A percentile compares a stretch with the other conserved stretches of the same genome.
Evolutionary conservation across 2,888 invertebrate genomes (phyloP).

Genomic region (Augiades crinisus): DNA sequence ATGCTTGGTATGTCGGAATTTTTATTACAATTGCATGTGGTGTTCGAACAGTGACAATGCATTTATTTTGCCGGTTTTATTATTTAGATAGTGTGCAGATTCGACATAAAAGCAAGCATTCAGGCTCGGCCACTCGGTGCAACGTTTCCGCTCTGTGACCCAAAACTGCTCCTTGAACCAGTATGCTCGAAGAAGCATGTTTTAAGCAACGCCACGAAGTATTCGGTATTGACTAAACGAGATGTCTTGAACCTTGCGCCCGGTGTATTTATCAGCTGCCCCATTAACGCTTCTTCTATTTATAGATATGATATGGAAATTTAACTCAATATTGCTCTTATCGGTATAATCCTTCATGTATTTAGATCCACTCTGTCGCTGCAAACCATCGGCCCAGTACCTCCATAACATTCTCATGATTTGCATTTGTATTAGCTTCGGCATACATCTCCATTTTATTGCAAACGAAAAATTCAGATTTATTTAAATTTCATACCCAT

Average conservation of each 20-base stretch:
- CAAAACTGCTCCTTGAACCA: not conserved
- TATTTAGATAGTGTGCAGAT: conserved; percentile 15
- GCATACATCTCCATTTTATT: conserved; percentile 5
- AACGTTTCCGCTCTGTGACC: conserved; percentile 7
- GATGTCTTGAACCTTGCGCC: conserved; percentile 26
- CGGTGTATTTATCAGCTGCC: conserved; percentile 17
- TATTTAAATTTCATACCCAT: not conserved
- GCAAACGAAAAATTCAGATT: not conserved
- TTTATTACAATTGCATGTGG: conserved; percentile 14
- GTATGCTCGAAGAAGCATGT: not conserved
- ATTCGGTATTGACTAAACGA: not conserved
- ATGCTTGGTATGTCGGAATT: conserved; percentile 25
- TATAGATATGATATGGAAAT: not conserved
- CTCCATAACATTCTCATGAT: conserved; percentile 11
- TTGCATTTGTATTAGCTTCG: conserved; percentile 20
- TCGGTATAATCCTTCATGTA: not conserved
- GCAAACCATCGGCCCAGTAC: conserved; percentile 7
- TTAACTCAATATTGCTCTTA: conserved; percentile 9
- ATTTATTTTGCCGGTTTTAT: conserved; percentile 20
- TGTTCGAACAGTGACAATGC: conserved; percentile 11
- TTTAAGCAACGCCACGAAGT: not conserved
- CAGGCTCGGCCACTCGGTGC: conserved; percentile 23
- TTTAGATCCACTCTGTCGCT: conserved; percentile 10
- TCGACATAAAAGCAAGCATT: conserved; percentile 17
- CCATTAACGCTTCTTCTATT: conserved; percentile 14